Evolutionary conservation across 2,888 invertebrate genomes (phyloP), one percentile per base, ranked within the genome.

Genomic region (Malthinus flaveolus): DNA sequence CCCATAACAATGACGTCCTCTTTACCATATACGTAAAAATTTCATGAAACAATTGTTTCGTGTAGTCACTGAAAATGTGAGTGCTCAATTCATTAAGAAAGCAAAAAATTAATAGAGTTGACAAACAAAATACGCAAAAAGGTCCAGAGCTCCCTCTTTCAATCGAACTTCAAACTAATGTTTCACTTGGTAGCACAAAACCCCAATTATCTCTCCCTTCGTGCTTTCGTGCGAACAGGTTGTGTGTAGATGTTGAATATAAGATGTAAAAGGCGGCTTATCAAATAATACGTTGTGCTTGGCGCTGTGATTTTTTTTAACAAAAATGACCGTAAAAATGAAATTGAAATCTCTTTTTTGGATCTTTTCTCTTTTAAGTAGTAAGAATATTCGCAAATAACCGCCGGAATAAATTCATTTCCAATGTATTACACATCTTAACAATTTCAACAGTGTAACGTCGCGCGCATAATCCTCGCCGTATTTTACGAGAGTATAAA

Each of bases 181-280:
- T 67, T 67, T 64, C 65, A 65, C 65, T 67, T 67, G 64, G 60
- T 60, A 60, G 65, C 64, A 63, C 64, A 65, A 65, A 64, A 67
- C 65, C 57, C 65, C 64, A 67, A 67, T 67, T 67, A 67, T 61
- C 62, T 61, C 61, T 60, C 64, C 65, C 66, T 61, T 61, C 55
- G 39, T 50, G 49, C 61, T 57, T 58, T 49, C 45, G 59, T 55
- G 64, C 50, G 52, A 56, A 56, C 53, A 64, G 61, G 64, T 64
- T 59, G 58, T 57, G 58, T 45, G 49, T 49, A 42, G 39, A 42
- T 42, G 39, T 42, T 42, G 39, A 42, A 23, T 42, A 42, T 42
- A 15, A 34, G 11, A 44, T 49, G 34, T 42, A 32, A 39, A 54
- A 54, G 23, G 23, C 23, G 23, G 23, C 23, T 23, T 23, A 23